These are phyloP conservation scores for Steromphala cineraria DNA, from an alignment of 2,888 invertebrate species.

Conservation along the genomic window DNA sequence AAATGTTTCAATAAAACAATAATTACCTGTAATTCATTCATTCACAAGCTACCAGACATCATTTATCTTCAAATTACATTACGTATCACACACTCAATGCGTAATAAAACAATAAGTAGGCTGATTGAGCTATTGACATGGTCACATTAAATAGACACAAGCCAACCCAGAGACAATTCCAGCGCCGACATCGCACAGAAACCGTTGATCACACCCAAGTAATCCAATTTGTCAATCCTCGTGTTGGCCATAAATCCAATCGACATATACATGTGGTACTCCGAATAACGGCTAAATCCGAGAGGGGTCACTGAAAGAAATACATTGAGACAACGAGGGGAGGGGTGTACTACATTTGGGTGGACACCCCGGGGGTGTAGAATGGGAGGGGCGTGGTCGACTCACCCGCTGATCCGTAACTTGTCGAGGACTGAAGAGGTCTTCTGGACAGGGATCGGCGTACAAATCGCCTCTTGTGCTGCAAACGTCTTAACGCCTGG, in stretches of 20 bases:
- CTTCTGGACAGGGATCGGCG: conserved; percentile 17
- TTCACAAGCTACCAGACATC: no score
- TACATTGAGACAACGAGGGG: no score
- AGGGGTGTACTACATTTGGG: neutral
- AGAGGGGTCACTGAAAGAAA: no score
- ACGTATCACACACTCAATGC: no score
- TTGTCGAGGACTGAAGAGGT: conserved; percentile 24
- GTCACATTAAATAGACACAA: no score
- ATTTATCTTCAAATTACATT: no score
- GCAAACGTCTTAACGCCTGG: conserved; percentile 16
- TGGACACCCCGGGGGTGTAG: neutral
- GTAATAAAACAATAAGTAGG: no score
- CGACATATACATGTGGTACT: neutral
- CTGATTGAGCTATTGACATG: no score
- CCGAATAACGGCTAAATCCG: no score
- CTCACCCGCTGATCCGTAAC: conserved; percentile 28
- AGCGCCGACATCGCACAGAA: neutral
- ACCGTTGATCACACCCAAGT: neutral
- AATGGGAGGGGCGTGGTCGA: neutral
- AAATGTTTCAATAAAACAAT: no score
- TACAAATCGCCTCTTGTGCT: conserved; percentile 17
- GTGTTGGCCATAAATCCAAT: neutral
- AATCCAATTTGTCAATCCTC: neutral
- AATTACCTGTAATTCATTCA: no score
- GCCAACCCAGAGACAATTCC: no score